Evolutionary conservation across 2,113 vertebrate genomes (phyloP).

Genomic region (Vireo altiloquus): DNA sequence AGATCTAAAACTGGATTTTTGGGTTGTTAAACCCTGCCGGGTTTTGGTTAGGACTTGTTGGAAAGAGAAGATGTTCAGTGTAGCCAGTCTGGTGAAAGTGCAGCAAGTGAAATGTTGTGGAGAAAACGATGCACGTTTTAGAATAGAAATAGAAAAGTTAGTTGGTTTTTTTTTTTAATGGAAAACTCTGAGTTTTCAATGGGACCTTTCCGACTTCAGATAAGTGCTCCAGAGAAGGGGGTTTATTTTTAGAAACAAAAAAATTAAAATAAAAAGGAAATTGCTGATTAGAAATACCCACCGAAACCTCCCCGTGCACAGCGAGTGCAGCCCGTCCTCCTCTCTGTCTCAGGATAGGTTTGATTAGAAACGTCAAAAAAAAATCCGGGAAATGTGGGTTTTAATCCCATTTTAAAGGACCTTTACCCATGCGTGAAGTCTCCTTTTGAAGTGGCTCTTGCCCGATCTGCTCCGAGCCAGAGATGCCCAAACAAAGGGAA

Average conservation of each 20-base stretch:
- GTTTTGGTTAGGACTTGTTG: neutral
- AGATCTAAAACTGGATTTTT: rapidly evolving
- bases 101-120: neutral
- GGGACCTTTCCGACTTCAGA: neutral
- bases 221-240: neutral
- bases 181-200: neutral
- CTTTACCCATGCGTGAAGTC: constrained; percentile 16
- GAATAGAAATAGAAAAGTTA: too few species aligned
- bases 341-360: neutral
- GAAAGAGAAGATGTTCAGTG: rapidly evolving
- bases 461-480: neutral
- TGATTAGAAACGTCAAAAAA: neutral
- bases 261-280: neutral
- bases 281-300: neutral
- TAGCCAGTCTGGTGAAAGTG: neutral
- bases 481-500: neutral
- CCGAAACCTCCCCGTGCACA: rapidly evolving
- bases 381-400: neutral
- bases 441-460: constrained; percentile 13
- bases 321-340: rapidly evolving
- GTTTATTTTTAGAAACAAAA: neutral
- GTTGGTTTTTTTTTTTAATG: neutral
- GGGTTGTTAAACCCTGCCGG: rapidly evolving
- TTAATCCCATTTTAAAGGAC: constrained; percentile 37
- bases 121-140: neutral